A percentile compares a stretch with the other conserved stretches of the same genome.
phyloP scores from a whole-genome alignment of 2,888 invertebrate genomes.

The Ernsta delagoae region DNA sequence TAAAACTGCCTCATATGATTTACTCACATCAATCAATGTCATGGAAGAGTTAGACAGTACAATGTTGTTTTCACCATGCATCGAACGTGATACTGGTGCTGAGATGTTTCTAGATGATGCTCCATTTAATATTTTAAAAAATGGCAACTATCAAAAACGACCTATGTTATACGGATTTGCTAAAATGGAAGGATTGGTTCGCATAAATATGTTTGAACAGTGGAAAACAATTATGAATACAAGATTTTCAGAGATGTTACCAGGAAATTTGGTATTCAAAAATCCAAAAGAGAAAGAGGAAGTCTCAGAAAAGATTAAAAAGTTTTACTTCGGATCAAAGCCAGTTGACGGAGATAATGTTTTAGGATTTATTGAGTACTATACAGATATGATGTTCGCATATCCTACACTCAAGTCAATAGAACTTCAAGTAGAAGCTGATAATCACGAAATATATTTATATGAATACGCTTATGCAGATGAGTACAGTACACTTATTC shows the following conservation, averaged over 20 bases:
- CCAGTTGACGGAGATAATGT: conserved; percentile 44
- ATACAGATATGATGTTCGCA: conserved; percentile 60
- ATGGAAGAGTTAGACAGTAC: conserved; percentile 42
- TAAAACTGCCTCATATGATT: conserved; percentile 48
- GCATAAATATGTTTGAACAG: conserved; percentile 46
- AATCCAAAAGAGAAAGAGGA: conserved; percentile 45
- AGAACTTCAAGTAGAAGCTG: conserved; percentile 46
- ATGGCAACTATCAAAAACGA: conserved; percentile 46
- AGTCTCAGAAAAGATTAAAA: conserved; percentile 48
- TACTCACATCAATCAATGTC: conserved; percentile 44
- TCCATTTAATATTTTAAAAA: conserved; percentile 52
- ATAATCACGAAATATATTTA: conserved; percentile 49
- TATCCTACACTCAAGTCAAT: conserved; percentile 51
- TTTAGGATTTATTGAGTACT: conserved; percentile 48
- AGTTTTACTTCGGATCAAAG: conserved; percentile 58
- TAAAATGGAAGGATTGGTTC: conserved; percentile 52
- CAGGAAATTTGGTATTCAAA: conserved; percentile 52
- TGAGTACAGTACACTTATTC: conserved; percentile 46
- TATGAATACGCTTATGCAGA: conserved; percentile 57
- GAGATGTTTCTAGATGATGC: conserved; percentile 51
- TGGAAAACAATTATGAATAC: conserved; percentile 56
- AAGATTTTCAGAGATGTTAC: conserved; percentile 62
- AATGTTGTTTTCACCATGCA: conserved; percentile 46
- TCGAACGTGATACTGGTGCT: conserved; percentile 44
- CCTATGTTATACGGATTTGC: conserved; percentile 56